Percentiles rank a stretch among this genome's conserved stretches.
Evolutionary conservation across 37 sponge, comb jelly and placozoan genomes (phyloP).

Genomic region (Tethya wilhelma): DNA sequence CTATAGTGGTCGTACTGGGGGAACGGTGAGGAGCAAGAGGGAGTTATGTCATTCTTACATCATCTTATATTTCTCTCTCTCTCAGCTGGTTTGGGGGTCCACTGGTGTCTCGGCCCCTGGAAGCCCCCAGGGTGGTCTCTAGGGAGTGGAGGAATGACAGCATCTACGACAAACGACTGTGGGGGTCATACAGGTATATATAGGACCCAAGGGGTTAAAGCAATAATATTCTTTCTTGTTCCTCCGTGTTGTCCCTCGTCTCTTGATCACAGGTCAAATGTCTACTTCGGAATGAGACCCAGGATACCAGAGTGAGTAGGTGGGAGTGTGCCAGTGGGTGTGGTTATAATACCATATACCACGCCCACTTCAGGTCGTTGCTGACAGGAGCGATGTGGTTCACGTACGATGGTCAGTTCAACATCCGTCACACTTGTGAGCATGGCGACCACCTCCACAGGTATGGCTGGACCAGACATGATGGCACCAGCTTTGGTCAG

Average conservation of each 20-base stretch:
- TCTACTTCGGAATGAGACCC: conserved; percentile 84
- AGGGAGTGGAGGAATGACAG: conserved; percentile 39
- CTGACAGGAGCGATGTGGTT: conserved; percentile 78
- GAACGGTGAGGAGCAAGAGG: conserved; percentile 5
- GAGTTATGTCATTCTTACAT: too few species aligned
- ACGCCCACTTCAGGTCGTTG: conserved; percentile 36
- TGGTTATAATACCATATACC: not conserved
- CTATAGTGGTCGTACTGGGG: conserved; percentile 8
- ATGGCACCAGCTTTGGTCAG: conserved; percentile 73
- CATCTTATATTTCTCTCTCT: not conserved
- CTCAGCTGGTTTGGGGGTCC: conserved; percentile 30
- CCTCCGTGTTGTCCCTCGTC: not conserved
- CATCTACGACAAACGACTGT: conserved; percentile 53
- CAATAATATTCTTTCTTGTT: not conserved
- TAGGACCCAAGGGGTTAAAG: not conserved
- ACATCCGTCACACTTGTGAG: conserved; percentile 80
- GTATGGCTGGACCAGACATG: conserved; percentile 81
- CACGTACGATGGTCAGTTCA: conserved; percentile 41
- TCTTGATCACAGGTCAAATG: conserved; percentile 53
- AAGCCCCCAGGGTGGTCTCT: conserved; percentile 37
- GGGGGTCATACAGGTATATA: conserved; percentile 73
- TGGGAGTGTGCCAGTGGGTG: not conserved
- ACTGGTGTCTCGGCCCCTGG: conserved; percentile 28
- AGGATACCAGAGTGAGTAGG: conserved; percentile 61
- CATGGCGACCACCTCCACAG: conserved; percentile 56